Evolutionary conservation across 2,888 invertebrate species (phyloP), one percentile per base, ranked within the genome.

Genomic region (Luperina nickerlii): DNA sequence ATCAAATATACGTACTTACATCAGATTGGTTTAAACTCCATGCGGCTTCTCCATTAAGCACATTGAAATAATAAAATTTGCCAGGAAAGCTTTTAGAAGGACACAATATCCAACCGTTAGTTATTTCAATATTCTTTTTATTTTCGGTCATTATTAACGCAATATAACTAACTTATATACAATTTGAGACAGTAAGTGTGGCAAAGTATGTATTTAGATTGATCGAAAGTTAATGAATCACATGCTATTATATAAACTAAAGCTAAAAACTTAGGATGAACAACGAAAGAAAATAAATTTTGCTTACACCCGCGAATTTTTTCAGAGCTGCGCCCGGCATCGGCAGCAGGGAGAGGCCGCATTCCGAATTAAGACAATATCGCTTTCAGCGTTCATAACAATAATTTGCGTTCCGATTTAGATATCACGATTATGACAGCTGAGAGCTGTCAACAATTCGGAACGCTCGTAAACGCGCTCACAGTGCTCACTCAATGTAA

Each of bases 21-120:
- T 94, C 94, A 15, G 84, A 71, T 45, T 93, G 94, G 70, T 87
- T 89, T 13, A 92, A 76, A 87, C 90, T 90, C 96, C 96, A 96
- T 27, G 89, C 93, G 62, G 95, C 85, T 89, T 94, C 93, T 8
- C 95, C 95, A 78, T 87, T 95, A 7, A 84, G 20, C 27, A 94
- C 92, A 88, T 96, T 96, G 84, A 95, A 96, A 86, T 95, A 96
- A 83, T 96, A 96, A 83, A 91, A 94, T 89, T 95, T 95, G 9
- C 95, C 95, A 13, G 95, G 94, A 83, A 93, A 94, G 62, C 91
- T 94, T 90, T 94, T 95, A 0, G 96, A 96, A 2, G 93, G 94
- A 82, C 95, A 94, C 57, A 95, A 86, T 80, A 94, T 89, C 96
- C 96, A 96, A 75, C 91, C 93, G 84, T 85, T 90, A 72, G 80